Evolutionary conservation across 2,113 vertebrate genomes (phyloP).

Genomic region (Odocoileus hemionus): DNA sequence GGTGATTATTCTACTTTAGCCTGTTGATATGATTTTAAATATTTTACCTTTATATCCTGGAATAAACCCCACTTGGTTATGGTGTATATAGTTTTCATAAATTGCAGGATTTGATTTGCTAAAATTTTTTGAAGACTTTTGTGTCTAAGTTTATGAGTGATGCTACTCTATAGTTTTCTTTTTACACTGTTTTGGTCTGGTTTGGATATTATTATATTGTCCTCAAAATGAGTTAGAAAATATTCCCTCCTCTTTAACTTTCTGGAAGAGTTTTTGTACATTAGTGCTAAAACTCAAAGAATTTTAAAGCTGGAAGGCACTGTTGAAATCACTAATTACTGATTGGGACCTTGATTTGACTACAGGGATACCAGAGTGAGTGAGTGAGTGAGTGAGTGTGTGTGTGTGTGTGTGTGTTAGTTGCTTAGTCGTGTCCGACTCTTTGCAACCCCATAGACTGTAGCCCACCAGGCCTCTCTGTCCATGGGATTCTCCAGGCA

Average conservation of each 20-base stretch:
- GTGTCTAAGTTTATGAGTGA: background rate
- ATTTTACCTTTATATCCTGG: background rate
- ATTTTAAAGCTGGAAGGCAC: conserved; percentile 33
- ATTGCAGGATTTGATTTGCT: background rate
- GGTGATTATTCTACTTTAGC: background rate
- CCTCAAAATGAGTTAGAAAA: conserved; percentile 20
- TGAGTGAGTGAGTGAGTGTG: background rate
- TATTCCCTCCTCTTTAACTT: conserved; percentile 32
- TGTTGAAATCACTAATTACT: background rate
- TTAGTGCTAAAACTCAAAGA: background rate
- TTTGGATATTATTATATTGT: conserved; percentile 9
- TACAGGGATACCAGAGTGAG: background rate
- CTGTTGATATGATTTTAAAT: background rate
- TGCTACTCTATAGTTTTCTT: background rate
- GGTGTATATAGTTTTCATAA: background rate
- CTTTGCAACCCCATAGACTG: no score
- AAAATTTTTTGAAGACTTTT: background rate
- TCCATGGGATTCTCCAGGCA: background rate
- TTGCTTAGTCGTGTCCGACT: no score
- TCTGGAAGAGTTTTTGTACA: background rate
- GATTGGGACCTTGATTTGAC: background rate
- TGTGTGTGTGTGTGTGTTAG: background rate
- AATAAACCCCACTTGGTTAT: background rate
- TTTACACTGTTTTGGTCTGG: background rate
- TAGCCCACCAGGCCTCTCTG: no score